phyloP scores from a whole-genome alignment of 2,888 invertebrate species.

The Andricus quercusramuli region DNA sequence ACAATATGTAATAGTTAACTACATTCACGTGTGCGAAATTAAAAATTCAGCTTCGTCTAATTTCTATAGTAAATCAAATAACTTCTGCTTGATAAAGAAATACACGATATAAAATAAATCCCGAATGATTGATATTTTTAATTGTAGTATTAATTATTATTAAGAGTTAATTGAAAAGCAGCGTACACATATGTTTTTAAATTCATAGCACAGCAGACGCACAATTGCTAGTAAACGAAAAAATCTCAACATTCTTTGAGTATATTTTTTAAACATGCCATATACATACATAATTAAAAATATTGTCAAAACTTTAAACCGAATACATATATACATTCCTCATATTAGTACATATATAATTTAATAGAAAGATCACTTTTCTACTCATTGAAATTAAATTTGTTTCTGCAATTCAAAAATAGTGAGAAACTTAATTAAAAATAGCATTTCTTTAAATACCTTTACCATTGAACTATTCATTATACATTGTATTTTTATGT shows the following conservation, averaged over 20 bases:
- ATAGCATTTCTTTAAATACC: too few species aligned
- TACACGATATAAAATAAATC: not conserved
- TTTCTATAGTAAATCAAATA: not conserved
- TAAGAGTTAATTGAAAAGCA: not conserved
- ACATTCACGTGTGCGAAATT: not conserved
- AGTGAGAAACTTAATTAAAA: too few species aligned
- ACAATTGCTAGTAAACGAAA: not conserved
- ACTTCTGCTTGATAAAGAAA: not conserved
- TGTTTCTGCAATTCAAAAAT: too few species aligned
- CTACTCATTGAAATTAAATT: too few species aligned
- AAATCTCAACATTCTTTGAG: not conserved
- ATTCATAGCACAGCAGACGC: not conserved
- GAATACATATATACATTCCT: not conserved
- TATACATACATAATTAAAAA: not conserved
- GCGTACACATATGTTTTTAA: not conserved
- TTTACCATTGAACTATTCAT: too few species aligned
- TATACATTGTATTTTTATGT: too few species aligned
- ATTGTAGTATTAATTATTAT: not conserved
- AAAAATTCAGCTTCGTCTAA: not conserved
- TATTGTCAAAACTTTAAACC: not conserved
- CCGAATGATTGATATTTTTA: not conserved
- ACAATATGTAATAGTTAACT: not conserved
- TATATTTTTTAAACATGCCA: not conserved
- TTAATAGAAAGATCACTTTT: too few species aligned
- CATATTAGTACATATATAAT: not conserved